These are phyloP conservation scores for Eueremaeus valkanovi DNA, from an alignment of 2,888 invertebrate genomes.

Conservation along the genomic window DNA sequence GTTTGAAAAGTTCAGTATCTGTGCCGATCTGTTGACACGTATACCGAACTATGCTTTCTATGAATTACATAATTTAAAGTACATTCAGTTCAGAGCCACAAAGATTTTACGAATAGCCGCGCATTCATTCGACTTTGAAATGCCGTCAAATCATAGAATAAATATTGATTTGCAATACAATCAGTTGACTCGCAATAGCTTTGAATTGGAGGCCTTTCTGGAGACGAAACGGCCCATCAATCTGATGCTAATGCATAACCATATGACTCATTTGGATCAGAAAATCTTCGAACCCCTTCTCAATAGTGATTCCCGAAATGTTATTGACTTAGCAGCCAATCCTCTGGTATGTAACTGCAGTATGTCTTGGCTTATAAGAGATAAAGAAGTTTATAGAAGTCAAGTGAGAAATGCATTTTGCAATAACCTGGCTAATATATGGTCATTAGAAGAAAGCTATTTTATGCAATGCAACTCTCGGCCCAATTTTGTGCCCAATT, in stretches of 20 bases:
- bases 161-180: slow-evolving; percentile 32
- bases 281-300: slow-evolving; percentile 26
- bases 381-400: slow-evolving; percentile 4
- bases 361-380: slow-evolving; percentile 26
- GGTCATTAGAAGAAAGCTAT: slow-evolving; percentile 30
- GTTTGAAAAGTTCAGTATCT: slow-evolving; percentile 3
- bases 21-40: not conserved
- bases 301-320: not conserved
- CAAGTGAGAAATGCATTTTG: slow-evolving; percentile 35
- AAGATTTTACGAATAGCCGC: slow-evolving; percentile 10
- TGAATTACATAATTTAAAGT: slow-evolving; percentile 17
- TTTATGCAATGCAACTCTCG: slow-evolving; percentile 5
- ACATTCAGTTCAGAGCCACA: not conserved
- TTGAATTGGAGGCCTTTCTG: slow-evolving; percentile 33
- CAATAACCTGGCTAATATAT: slow-evolving; percentile 25
- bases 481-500: slow-evolving; percentile 18
- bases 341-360: slow-evolving; percentile 36
- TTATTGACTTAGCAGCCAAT: slow-evolving; percentile 30
- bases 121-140: slow-evolving; percentile 37
- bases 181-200: slow-evolving; percentile 25
- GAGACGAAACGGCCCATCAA: slow-evolving; percentile 28
- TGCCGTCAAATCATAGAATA: slow-evolving; percentile 21
- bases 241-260: slow-evolving; percentile 27
- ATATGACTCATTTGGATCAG: slow-evolving; percentile 10
- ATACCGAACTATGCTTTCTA: slow-evolving; percentile 38